These are phyloP conservation scores for Eremophila alpestris DNA, from an alignment of 2,797 vertebrate species.

Conservation along the genomic window DNA sequence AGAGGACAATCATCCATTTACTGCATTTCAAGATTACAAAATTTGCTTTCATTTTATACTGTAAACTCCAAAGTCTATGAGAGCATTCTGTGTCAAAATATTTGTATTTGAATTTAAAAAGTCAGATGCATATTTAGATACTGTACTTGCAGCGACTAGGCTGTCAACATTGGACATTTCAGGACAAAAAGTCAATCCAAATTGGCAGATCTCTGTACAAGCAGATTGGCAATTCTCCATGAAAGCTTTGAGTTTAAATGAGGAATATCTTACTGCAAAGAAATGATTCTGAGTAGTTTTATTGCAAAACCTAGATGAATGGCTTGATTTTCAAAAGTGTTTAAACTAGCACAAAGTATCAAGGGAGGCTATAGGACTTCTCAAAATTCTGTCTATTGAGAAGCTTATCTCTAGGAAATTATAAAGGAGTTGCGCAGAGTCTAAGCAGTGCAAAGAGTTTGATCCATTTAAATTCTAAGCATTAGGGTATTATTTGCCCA, in stretches of 20 bases:
- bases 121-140: background rate
- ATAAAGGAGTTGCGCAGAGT: background rate
- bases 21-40: background rate
- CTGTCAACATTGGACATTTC: background rate
- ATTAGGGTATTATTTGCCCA: slow-evolving; percentile 21
- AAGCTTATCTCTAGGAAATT: background rate
- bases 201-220: background rate
- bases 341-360: background rate
- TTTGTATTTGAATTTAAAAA: slow-evolving; percentile 1
- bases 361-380: background rate
- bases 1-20: background rate
- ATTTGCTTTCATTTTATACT: background rate
- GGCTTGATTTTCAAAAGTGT: background rate
- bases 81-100: background rate
- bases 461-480: background rate
- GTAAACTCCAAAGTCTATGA: background rate
- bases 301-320: background rate
- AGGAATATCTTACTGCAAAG: background rate
- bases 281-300: background rate
- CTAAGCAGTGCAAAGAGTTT: background rate
- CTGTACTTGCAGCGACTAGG: background rate
- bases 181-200: background rate
- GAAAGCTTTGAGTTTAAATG: background rate
- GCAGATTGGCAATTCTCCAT: background rate
- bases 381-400: background rate